Percentiles rank a stretch among this genome's conserved stretches.
phyloP scores from a whole-genome alignment of 2,797 vertebrate genomes.

The Aplochiton taeniatus region DNA sequence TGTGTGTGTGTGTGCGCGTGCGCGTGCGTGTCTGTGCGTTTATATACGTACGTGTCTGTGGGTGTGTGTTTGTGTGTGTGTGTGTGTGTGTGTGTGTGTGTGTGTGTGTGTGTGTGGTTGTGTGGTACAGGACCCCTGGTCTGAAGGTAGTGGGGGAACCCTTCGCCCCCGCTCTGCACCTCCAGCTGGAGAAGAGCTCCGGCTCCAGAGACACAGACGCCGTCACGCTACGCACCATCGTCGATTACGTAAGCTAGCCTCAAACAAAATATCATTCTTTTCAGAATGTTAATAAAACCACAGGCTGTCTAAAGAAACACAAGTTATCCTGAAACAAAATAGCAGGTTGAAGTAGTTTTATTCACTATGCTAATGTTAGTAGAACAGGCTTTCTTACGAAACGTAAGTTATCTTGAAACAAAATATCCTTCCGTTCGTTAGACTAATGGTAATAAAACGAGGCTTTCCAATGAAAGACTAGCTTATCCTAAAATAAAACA shows the following conservation, averaged over 20 bases:
- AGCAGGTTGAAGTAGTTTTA: too few relatives aligned
- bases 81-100: too few relatives aligned
- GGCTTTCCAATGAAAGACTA: too few relatives aligned
- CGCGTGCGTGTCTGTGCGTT: slow-evolving; percentile 2
- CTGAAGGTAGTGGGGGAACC: slow-evolving; percentile 85
- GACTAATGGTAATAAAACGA: too few relatives aligned
- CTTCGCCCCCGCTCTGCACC: slow-evolving; percentile 86
- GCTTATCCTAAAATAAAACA: too few relatives aligned
- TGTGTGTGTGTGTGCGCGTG: background rate
- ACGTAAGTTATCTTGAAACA: slow-evolving; percentile 70
- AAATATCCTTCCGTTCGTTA: too few relatives aligned
- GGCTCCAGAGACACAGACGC: slow-evolving; percentile 86
- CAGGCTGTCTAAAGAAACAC: too few relatives aligned
- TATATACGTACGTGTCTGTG: background rate
- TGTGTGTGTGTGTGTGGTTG: background rate
- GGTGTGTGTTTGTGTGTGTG: slow-evolving; percentile 1
- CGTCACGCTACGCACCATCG: slow-evolving; percentile 81
- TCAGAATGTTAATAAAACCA: too few relatives aligned
- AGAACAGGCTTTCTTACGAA: too few relatives aligned
- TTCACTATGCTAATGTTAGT: too few relatives aligned
- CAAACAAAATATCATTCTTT: too few relatives aligned
- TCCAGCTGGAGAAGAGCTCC: slow-evolving; percentile 83
- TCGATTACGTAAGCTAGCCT: slow-evolving; percentile 82
- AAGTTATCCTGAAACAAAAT: too few relatives aligned
- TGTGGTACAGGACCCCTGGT: slow-evolving; percentile 78